phyloP scores from a whole-genome alignment of 2,888 invertebrate species.

The Anodontia alba region DNA sequence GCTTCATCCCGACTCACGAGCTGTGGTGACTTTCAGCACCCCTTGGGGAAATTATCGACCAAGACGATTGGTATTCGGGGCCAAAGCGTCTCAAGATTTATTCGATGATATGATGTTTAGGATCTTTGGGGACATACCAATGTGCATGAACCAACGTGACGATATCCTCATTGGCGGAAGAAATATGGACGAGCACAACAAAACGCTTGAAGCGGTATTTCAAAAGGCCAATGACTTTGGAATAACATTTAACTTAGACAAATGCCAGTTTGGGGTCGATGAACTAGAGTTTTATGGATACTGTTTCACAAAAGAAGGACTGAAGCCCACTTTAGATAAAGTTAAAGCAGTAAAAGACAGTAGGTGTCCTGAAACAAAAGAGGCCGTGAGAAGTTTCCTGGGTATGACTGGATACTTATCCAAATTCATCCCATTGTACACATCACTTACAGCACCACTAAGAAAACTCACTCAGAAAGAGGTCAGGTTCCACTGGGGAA shows the following conservation, averaged over 20 bases:
- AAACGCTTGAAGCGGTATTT: constrained; percentile 8
- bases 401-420: constrained; percentile 33
- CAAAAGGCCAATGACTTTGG: constrained; percentile 20
- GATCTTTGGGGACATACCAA: too few relatives aligned
- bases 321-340: constrained; percentile 26
- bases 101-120: constrained; percentile 37
- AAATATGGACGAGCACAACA: too few relatives aligned
- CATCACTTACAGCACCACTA: constrained; percentile 23
- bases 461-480: constrained; percentile 16
- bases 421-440: constrained; percentile 30
- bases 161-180: too few relatives aligned
- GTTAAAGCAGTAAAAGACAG: too few relatives aligned
- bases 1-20: constrained; percentile 20
- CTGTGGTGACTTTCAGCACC: too few relatives aligned
- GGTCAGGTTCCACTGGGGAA: constrained; percentile 21
- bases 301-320: constrained; percentile 23
- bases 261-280: too few relatives aligned
- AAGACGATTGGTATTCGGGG: constrained; percentile 37
- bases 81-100: constrained; percentile 40
- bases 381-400: constrained; percentile 31
- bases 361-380: too few relatives aligned
- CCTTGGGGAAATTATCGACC: too few relatives aligned
- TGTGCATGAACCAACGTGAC: too few relatives aligned
- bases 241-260: too few relatives aligned
- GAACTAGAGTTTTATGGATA: constrained; percentile 32